Percentiles rank a stretch among this genome's conserved stretches.
Evolutionary conservation across 2,113 vertebrate genomes (phyloP).

Genomic region (Gasterosteus nipponicus): DNA sequence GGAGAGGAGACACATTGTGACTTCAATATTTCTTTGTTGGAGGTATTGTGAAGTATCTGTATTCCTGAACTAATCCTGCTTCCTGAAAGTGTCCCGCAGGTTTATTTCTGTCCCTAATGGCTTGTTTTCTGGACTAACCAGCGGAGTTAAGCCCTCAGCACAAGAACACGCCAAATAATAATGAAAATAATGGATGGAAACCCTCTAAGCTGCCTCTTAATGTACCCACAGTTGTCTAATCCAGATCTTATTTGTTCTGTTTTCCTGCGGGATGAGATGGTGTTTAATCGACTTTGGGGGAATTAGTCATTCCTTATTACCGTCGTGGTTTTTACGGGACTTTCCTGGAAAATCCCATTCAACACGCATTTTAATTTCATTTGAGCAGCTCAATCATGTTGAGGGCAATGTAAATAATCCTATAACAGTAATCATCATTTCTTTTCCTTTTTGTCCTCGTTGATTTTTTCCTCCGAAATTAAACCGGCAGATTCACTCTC

Average conservation of each 20-base stretch:
- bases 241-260: constrained; percentile 77
- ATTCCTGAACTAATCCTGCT: background rate
- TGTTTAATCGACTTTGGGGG: constrained; percentile 83
- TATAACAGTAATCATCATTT: constrained; percentile 78
- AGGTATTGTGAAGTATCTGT: too few species aligned
- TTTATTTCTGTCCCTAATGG: constrained; percentile 51
- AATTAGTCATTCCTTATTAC: constrained; percentile 85
- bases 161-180: constrained; percentile 73
- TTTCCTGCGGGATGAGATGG: constrained; percentile 61
- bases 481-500: constrained; percentile 57
- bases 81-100: background rate
- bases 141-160: constrained; percentile 57
- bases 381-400: constrained; percentile 77
- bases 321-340: constrained; percentile 73
- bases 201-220: constrained; percentile 82
- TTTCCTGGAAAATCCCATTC: constrained; percentile 83
- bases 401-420: constrained; percentile 79
- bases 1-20: too few species aligned
- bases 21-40: too few species aligned
- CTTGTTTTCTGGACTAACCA: constrained; percentile 59
- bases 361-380: constrained; percentile 82
- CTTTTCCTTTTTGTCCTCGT: constrained; percentile 46
- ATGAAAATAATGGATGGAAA: constrained; percentile 67
- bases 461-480: constrained; percentile 45
- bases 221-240: constrained; percentile 78